These are phyloP conservation scores for Microcaecilia unicolor DNA, from an alignment of 2,797 vertebrate species.

Conservation along the genomic window DNA sequence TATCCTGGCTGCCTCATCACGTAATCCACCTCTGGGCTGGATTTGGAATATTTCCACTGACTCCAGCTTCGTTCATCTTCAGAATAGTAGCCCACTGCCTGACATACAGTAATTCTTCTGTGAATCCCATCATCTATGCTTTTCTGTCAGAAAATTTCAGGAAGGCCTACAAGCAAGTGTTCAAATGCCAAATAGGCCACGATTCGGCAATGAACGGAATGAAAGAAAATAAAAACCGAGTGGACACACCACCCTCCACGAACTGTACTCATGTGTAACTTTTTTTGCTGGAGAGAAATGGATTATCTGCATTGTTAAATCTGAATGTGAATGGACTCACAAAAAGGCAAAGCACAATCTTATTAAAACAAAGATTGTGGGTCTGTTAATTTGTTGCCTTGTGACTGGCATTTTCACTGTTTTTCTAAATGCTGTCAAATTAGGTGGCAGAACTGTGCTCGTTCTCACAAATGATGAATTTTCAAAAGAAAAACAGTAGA, in stretches of 20 bases:
- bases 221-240: conserved; percentile 73
- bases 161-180: conserved; percentile 93
- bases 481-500: too few species aligned
- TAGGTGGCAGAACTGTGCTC: too few species aligned
- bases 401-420: not conserved
- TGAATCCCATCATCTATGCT: conserved; percentile 94
- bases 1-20: conserved; percentile 95
- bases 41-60: conserved; percentile 89
- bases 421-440: not conserved
- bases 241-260: conserved; percentile 77
- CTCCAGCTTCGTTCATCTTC: conserved; percentile 85
- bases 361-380: not conserved
- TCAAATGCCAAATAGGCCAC: conserved; percentile 64
- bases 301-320: not conserved
- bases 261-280: conserved; percentile 86
- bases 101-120: conserved; percentile 95
- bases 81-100: conserved; percentile 85
- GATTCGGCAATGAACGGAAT: conserved; percentile 58
- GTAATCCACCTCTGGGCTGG: conserved; percentile 88
- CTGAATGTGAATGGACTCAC: not conserved
- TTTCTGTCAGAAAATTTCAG: conserved; percentile 97
- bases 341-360: conserved; percentile 8
- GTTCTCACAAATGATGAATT: not conserved
- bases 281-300: not conserved
- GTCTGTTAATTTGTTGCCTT: not conserved